Percentiles rank a stretch among this genome's conserved stretches.
Conservation (phyloP, 2,113 vertebrate species). For the Chitala chitala region DNA sequence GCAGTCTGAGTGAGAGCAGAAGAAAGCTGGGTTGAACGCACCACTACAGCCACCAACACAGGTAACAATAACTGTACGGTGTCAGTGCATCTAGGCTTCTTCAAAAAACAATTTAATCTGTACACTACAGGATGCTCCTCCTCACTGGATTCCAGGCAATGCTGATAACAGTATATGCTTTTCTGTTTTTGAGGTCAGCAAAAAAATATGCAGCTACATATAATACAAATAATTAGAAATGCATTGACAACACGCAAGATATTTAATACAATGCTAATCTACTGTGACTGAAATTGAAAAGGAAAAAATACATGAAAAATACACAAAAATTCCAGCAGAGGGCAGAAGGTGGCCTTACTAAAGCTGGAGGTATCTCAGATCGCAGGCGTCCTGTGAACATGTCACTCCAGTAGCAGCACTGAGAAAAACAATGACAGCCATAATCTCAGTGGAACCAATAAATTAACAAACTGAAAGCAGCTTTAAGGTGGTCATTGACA, state of each 20-base stretch:
- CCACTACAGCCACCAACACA: neutral
- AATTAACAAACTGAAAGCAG: too few relatives aligned
- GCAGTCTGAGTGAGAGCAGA: slow-evolving; percentile 64
- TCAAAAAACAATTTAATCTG: too few relatives aligned
- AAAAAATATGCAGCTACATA: neutral
- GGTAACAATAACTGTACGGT: neutral
- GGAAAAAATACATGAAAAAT: neutral
- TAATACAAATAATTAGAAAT: neutral
- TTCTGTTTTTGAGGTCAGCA: neutral
- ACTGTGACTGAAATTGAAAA: too few relatives aligned
- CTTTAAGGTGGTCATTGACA: too few relatives aligned
- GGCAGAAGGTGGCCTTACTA: slow-evolving; percentile 66
- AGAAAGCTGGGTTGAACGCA: neutral
- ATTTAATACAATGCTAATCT: neutral
- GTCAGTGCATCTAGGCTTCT: too few relatives aligned
- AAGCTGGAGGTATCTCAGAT: slow-evolving; percentile 87
- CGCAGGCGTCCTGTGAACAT: slow-evolving; percentile 96
- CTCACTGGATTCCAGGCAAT: too few relatives aligned
- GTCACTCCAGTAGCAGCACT: slow-evolving; percentile 96
- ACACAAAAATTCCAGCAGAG: neutral
- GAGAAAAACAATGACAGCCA: neutral
- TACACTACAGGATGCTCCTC: too few relatives aligned
- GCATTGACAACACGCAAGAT: neutral
- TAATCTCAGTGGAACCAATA: neutral
- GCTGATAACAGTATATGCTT: too few relatives aligned